Conservation (phyloP, 2,888 invertebrate species). For the Drosophila borealis region DNA sequence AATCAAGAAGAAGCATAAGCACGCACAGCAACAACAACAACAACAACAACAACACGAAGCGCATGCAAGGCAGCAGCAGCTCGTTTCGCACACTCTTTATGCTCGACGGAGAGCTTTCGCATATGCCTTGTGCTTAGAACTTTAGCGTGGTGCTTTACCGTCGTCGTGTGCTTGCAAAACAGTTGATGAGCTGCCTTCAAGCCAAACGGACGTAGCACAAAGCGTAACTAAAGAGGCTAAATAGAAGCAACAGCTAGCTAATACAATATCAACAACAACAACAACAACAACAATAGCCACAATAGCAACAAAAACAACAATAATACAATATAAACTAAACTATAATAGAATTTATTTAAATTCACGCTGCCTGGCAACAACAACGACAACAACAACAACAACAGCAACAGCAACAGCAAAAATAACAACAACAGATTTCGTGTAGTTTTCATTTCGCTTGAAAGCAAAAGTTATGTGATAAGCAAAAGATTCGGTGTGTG, state of each 20-base stretch:
- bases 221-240: slow-evolving; percentile 16
- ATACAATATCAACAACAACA: slow-evolving; percentile 22
- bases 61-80: slow-evolving; percentile 3
- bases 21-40: slow-evolving; percentile 8
- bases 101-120: slow-evolving; percentile 43
- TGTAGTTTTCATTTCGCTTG: slow-evolving; percentile 18
- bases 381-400: slow-evolving; percentile 9
- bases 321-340: slow-evolving; percentile 21
- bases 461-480: slow-evolving; percentile 70
- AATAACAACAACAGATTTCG: slow-evolving; percentile 8
- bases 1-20: not conserved
- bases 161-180: slow-evolving; percentile 61
- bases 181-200: slow-evolving; percentile 83
- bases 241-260: slow-evolving; percentile 55
- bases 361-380: slow-evolving; percentile 30
- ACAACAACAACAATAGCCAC: slow-evolving; percentile 1
- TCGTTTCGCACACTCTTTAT: slow-evolving; percentile 28
- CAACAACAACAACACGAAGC: slow-evolving; percentile 11
- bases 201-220: slow-evolving; percentile 71
- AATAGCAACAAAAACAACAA: slow-evolving; percentile 17
- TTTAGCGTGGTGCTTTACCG: slow-evolving; percentile 53
- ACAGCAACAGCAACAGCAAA: slow-evolving; percentile 3
- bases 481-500: slow-evolving; percentile 12
- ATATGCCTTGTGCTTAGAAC: slow-evolving; percentile 61
- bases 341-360: slow-evolving; percentile 42